phyloP scores from a whole-genome alignment of 2,113 vertebrate species.

The Dermatemys mawii region DNA sequence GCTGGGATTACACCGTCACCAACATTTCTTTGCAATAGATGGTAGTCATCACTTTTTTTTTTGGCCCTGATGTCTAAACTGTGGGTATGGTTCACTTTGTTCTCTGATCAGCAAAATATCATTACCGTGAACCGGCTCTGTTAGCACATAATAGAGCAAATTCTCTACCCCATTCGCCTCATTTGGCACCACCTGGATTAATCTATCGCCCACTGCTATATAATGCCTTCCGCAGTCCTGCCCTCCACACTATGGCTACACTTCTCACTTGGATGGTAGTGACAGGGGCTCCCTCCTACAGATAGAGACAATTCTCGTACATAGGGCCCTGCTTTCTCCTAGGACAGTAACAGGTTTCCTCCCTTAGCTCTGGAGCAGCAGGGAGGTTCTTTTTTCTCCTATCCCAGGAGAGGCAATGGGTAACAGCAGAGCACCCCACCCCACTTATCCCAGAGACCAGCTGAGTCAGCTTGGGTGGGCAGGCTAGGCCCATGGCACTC shows the following conservation, averaged over 20 bases:
- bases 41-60: neutral
- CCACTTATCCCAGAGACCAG: neutral
- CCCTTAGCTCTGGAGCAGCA: neutral
- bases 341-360: neutral
- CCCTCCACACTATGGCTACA: neutral
- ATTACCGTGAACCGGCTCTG: neutral
- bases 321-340: neutral
- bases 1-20: neutral
- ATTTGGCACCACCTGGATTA: neutral
- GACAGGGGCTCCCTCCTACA: neutral
- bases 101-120: neutral
- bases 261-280: neutral
- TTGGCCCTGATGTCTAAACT: neutral
- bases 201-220: neutral
- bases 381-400: neutral
- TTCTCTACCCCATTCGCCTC: neutral
- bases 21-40: neutral
- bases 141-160: neutral
- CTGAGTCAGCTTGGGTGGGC: neutral
- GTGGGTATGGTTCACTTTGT: neutral
- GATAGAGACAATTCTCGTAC: neutral
- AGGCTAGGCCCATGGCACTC: neutral
- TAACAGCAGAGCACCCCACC: neutral
- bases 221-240: neutral
- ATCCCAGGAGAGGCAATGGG: neutral